These are phyloP conservation scores for Brachionichthys hirsutus DNA, from an alignment of 2,113 vertebrate genomes.

Conservation along the genomic window DNA sequence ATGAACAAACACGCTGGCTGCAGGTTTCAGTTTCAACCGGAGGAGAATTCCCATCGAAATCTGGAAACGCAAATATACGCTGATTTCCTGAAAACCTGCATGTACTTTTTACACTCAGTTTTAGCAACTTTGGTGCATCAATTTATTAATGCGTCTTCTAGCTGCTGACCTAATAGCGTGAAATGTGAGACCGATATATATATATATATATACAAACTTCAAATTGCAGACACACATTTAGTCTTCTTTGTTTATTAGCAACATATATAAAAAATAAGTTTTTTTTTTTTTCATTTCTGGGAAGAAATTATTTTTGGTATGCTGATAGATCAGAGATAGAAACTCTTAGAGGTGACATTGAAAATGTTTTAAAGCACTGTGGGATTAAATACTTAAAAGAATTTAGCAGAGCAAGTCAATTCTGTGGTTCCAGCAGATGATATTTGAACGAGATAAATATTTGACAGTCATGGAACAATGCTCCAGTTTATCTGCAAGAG, in stretches of 20 bases:
- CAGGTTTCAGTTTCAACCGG: background rate
- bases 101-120: no score
- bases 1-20: background rate
- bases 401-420: background rate
- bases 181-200: no score
- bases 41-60: background rate
- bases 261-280: slow-evolving; percentile 65
- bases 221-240: slow-evolving; percentile 39
- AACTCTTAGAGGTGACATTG: background rate
- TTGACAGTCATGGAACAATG: background rate
- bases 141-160: no score
- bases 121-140: no score
- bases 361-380: slow-evolving; percentile 10
- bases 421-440: slow-evolving; percentile 9
- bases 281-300: slow-evolving; percentile 7
- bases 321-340: slow-evolving; percentile 26
- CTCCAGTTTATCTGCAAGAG: background rate
- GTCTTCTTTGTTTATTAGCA: slow-evolving; percentile 45
- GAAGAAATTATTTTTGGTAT: slow-evolving; percentile 51
- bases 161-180: no score
- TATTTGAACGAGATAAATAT: background rate
- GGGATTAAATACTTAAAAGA: background rate
- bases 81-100: no score
- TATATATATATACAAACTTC: slow-evolving; percentile 32
- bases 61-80: background rate